These are phyloP conservation scores for Cylloceria caligata DNA, from an alignment of 2,888 invertebrate species.

Conservation along the genomic window DNA sequence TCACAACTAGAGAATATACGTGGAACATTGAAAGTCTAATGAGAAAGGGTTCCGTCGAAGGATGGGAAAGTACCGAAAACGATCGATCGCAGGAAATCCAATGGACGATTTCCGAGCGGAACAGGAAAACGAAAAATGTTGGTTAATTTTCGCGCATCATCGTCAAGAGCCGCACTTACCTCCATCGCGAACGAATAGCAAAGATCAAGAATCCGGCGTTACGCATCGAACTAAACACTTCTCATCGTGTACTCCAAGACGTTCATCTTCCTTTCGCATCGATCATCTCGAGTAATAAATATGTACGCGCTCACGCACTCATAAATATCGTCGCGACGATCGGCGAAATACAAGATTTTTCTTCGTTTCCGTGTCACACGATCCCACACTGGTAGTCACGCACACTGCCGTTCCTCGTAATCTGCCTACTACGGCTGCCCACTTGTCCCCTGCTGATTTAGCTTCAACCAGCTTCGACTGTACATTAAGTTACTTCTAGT, in stretches of 20 bases:
- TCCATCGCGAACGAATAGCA: slow-evolving; percentile 56
- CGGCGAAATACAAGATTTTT: background rate
- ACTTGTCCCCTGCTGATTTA: slow-evolving; percentile 46
- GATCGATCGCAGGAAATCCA: slow-evolving; percentile 55
- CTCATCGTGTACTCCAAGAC: slow-evolving; percentile 32
- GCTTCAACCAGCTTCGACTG: slow-evolving; percentile 15
- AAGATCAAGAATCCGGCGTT: slow-evolving; percentile 49
- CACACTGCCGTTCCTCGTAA: slow-evolving; percentile 17
- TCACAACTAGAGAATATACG: background rate
- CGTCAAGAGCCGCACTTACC: slow-evolving; percentile 36
- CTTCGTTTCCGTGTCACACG: background rate
- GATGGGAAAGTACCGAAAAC: slow-evolving; percentile 27
- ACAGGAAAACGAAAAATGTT: background rate
- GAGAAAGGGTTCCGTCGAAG: background rate
- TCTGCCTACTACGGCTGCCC: background rate
- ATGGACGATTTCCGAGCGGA: slow-evolving; percentile 14
- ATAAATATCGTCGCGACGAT: background rate
- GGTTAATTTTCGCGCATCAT: background rate
- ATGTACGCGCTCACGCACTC: slow-evolving; percentile 13
- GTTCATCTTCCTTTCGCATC: slow-evolving; percentile 35
- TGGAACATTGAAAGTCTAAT: background rate
- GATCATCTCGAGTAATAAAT: slow-evolving; percentile 16
- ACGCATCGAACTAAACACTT: slow-evolving; percentile 55
- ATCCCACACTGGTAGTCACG: background rate
- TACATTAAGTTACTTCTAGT: background rate